phyloP scores from a whole-genome alignment of 2,888 invertebrate species.

The Hirtodrosophila histrioides region DNA sequence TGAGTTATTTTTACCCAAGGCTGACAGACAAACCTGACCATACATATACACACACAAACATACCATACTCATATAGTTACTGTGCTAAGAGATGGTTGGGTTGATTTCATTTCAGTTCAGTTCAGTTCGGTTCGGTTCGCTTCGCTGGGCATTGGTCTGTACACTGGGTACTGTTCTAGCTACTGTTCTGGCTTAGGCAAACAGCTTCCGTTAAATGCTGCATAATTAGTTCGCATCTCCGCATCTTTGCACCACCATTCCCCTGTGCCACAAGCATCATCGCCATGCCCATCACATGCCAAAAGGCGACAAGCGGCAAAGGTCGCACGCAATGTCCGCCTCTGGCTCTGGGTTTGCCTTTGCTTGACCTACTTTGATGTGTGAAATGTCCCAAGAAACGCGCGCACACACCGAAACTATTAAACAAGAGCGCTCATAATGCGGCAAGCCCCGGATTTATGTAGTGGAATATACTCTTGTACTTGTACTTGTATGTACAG shows the following conservation, averaged over 20 bases:
- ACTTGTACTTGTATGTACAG: constrained; percentile 15
- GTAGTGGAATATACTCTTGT: constrained; percentile 19
- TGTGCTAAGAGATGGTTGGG: constrained; percentile 30
- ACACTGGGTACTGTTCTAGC: constrained; percentile 12
- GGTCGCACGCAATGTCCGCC: constrained; percentile 72
- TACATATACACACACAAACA: constrained; percentile 8
- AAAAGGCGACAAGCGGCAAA: constrained; percentile 68
- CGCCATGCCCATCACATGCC: constrained; percentile 45
- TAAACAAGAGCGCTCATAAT: constrained; percentile 61
- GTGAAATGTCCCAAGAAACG: constrained; percentile 70
- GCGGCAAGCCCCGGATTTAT: constrained; percentile 61
- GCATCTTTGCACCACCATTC: constrained; percentile 18
- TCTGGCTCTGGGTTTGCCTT: constrained; percentile 27
- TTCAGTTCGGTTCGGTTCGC: constrained; percentile 45
- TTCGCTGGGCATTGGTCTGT: constrained; percentile 44
- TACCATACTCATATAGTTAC: constrained; percentile 6
- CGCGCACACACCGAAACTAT: constrained; percentile 36
- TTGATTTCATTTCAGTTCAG: constrained; percentile 50
- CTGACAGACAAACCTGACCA: constrained; percentile 59
- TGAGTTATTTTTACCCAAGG: constrained; percentile 75
- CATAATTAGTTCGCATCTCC: constrained; percentile 74
- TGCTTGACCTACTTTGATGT: constrained; percentile 76
- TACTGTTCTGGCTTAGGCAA: constrained; percentile 66
- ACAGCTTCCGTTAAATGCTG: constrained; percentile 77
- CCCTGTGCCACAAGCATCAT: constrained; percentile 12